Conservation (phyloP, 2,797 vertebrate species). For the Remorina albescens region DNA sequence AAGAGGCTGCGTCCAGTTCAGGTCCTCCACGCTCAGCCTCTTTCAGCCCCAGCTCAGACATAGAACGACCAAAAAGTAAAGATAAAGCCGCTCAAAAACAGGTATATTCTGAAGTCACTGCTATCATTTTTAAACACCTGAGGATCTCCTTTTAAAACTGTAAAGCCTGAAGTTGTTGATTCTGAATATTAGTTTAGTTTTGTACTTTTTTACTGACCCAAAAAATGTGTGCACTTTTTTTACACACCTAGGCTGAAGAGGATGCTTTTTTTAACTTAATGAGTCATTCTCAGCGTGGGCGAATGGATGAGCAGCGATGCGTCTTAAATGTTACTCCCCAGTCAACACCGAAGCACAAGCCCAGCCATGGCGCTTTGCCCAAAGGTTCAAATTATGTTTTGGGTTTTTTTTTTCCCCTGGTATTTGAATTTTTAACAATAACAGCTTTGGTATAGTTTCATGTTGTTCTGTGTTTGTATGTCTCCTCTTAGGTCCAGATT, state of each 20-base stretch:
- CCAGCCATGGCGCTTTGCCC: conserved; percentile 34
- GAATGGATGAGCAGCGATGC: conserved; percentile 89
- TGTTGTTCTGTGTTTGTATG: background rate
- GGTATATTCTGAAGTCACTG: conserved; percentile 33
- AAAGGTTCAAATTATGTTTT: conserved; percentile 69
- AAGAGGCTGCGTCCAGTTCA: conserved; percentile 4
- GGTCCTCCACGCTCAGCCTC: conserved; percentile 62
- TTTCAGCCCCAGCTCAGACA: conserved; percentile 62
- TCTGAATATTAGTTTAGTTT: background rate
- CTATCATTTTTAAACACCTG: background rate
- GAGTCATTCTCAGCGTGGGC: conserved; percentile 80
- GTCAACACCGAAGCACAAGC: conserved; percentile 51
- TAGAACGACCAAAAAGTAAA: conserved; percentile 46
- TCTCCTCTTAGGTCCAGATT: conserved; percentile 50
- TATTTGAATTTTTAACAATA: conserved; percentile 2
- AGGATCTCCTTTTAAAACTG: background rate
- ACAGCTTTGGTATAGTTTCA: background rate
- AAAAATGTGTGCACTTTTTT: conserved; percentile 1
- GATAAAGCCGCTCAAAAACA: conserved; percentile 54
- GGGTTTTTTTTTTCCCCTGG: background rate
- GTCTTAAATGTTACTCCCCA: conserved; percentile 59
- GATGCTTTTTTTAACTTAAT: conserved; percentile 85
- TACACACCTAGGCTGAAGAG: conserved; percentile 73
- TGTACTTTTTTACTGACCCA: conserved; percentile 11
- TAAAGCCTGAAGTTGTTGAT: background rate